phyloP scores from a whole-genome alignment of 2,888 invertebrate genomes.

The Callyntrura sp. region DNA sequence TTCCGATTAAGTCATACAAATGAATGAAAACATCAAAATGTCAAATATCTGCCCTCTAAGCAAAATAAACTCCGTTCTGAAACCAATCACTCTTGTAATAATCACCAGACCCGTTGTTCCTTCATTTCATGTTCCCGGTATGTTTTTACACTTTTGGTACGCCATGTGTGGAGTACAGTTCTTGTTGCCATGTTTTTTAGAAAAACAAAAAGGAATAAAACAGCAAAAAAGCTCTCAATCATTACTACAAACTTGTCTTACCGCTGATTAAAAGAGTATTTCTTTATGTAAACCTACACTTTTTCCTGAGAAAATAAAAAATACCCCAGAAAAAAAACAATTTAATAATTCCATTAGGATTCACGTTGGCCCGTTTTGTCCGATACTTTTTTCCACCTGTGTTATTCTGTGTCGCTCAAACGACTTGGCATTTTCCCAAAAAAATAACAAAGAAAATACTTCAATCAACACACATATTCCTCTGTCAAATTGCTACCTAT shows the following conservation, averaged over 20 bases:
- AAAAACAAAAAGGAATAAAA: conserved; percentile 2
- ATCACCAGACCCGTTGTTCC: conserved; percentile 21
- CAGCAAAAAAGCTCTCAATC: background rate
- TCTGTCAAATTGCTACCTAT: too few species aligned
- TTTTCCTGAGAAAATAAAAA: background rate
- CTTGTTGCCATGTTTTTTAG: conserved; percentile 1
- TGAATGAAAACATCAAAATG: background rate
- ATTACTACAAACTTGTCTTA: background rate
- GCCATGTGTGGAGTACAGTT: background rate
- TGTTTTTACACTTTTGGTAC: background rate
- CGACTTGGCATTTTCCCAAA: background rate
- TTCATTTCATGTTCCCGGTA: background rate
- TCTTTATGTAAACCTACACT: background rate
- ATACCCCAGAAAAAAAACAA: background rate
- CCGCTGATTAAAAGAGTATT: background rate
- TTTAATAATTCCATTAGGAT: background rate
- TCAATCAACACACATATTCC: background rate
- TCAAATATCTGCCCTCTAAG: background rate
- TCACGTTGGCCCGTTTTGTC: background rate
- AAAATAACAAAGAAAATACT: background rate
- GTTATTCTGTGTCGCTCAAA: background rate
- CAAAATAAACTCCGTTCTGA: background rate
- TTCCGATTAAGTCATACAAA: background rate
- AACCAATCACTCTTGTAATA: conserved; percentile 35
- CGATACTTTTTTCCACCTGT: conserved; percentile 8